Evolutionary conservation across 2,797 vertebrate species (phyloP), one percentile per base, ranked within the genome.

Genomic region (Xenops minutus): DNA sequence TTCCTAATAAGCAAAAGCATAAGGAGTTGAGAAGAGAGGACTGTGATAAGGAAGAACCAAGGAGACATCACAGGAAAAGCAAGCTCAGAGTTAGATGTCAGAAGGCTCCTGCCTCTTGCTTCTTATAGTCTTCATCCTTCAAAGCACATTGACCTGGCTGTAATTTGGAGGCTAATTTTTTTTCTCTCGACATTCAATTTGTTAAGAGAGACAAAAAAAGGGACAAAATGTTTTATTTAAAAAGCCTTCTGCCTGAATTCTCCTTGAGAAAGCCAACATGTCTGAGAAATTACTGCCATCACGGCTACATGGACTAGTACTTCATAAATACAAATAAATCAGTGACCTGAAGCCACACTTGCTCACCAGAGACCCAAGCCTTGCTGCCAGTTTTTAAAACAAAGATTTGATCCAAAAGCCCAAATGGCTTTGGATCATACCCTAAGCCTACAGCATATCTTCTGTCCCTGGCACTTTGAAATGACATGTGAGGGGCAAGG

Each of bases 341-440:
- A 8, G 39, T 75, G 80, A 91, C 78, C 72, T 66, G 73, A 68
- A 83, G 71, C 55, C 73, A 74, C 9, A 5, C 30, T 75, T 61
- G 44, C 62, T 89, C 80, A 93, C 62, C 58, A 74, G 37, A 89
- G 89, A 78, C 36, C 55, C 22, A 75, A 71, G 68, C 69, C 39
- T 64, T 48, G 58, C 72, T 93, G 92, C 85, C 94, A 92, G 75
- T n/a, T 93, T 94, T 92, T 82, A 49, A 87, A 94, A 61, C 41
- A 69, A 88, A 87, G 13, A 79, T 56, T 66, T 59, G 79, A 93
- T 94, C 92, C 91, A 89, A 93, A 94, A 95, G 61, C 63, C 86
- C 84, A 88, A 92, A 83, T 51, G 75, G 78, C 64, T 93, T 91
- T 97, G 93, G 87, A 95, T 95, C 87, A 36, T 61, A 80, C 81